Conservation (phyloP, 1,140 invertebrate species). For the Sitophilus oryzae region DNA sequence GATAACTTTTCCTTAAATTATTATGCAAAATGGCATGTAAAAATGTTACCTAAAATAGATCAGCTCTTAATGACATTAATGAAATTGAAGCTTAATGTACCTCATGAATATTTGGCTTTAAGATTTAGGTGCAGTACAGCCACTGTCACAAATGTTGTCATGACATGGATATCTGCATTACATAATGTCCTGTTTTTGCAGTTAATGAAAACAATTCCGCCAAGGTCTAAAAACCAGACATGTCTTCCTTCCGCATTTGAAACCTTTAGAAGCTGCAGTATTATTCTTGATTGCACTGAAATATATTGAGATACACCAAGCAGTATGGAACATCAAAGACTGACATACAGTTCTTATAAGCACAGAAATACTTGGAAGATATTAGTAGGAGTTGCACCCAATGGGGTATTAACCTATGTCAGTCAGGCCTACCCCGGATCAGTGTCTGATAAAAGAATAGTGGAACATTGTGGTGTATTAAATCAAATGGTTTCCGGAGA, state of each 20-base stretch:
- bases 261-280: constrained; percentile 27
- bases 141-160: constrained; percentile 28
- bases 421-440: constrained; percentile 26
- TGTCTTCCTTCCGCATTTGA: constrained; percentile 26
- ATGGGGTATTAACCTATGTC: constrained; percentile 26
- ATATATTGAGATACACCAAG: constrained; percentile 16
- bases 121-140: constrained; percentile 20
- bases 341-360: constrained; percentile 25
- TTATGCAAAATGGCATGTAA: constrained; percentile 26
- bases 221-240: constrained; percentile 20
- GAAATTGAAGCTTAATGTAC: constrained; percentile 28
- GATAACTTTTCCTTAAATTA: constrained; percentile 20
- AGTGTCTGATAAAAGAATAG: constrained; percentile 29
- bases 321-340: constrained; percentile 19
- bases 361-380: constrained; percentile 24
- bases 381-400: constrained; percentile 28
- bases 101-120: too few species aligned
- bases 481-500: constrained; percentile 18
- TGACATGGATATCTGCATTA: constrained; percentile 29
- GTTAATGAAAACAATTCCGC: constrained; percentile 27
- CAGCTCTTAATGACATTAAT: constrained; percentile 30
- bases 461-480: constrained; percentile 12
- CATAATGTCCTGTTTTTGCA: constrained; percentile 29
- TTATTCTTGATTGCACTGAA: constrained; percentile 31
- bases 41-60: constrained; percentile 25